Evolutionary conservation across 2,113 vertebrate species (phyloP).

Genomic region (Nyctibius bracteatus): DNA sequence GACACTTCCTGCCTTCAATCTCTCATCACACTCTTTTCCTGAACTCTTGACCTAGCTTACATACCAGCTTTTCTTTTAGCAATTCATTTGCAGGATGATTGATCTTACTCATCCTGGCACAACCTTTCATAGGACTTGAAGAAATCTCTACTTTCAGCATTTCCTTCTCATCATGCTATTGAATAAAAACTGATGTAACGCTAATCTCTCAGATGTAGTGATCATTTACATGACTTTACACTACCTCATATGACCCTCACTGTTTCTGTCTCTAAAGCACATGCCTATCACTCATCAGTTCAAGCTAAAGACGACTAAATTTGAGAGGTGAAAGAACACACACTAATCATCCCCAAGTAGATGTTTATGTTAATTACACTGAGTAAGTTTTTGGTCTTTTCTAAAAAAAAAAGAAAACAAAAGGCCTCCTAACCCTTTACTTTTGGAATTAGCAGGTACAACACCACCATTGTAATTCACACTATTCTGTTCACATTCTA

Average conservation of each 20-base stretch:
- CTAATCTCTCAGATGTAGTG: background rate
- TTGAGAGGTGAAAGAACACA: background rate
- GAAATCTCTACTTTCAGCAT: background rate
- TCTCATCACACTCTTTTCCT: background rate
- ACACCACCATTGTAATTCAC: background rate
- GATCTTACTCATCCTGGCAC: background rate
- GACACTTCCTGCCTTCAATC: background rate
- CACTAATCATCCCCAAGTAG: background rate
- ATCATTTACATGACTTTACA: background rate
- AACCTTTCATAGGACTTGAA: background rate
- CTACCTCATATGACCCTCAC: background rate
- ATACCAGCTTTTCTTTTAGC: background rate
- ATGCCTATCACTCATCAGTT: background rate
- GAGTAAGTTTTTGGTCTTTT: background rate
- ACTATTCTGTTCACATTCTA: background rate
- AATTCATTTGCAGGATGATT: background rate
- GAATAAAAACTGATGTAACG: background rate
- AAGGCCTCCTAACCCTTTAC: background rate
- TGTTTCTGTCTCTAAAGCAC: background rate
- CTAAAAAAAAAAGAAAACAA: too few relatives aligned
- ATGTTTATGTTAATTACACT: background rate
- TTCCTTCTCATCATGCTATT: background rate
- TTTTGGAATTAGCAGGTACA: background rate
- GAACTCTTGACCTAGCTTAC: background rate
- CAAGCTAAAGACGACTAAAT: background rate